These are phyloP conservation scores for Euclidia mi DNA, from an alignment of 2,888 invertebrate genomes.

Conservation along the genomic window DNA sequence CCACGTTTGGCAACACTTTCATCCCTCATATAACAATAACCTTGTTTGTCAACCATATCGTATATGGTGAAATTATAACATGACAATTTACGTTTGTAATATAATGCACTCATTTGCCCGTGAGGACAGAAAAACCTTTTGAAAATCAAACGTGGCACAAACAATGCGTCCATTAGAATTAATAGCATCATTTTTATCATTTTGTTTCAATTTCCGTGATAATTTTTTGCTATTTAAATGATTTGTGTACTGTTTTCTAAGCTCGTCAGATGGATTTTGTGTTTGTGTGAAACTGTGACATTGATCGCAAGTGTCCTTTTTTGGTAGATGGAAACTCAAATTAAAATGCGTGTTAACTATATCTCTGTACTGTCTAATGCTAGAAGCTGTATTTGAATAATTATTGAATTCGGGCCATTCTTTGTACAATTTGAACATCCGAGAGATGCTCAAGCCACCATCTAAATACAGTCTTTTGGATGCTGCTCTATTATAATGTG, in stretches of 20 bases:
- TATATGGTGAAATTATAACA: constrained; percentile 12
- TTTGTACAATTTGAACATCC: too few relatives aligned
- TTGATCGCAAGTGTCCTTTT: background rate
- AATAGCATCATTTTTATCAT: background rate
- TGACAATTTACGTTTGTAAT: constrained; percentile 14
- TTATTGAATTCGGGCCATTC: too few relatives aligned
- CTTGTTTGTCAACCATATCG: constrained; percentile 3
- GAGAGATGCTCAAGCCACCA: too few relatives aligned
- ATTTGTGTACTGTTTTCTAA: background rate
- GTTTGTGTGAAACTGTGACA: background rate
- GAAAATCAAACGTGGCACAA: constrained; percentile 8
- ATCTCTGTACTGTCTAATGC: background rate
- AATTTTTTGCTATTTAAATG: background rate
- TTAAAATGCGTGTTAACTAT: background rate
- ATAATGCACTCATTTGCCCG: constrained; percentile 2
- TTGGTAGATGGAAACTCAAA: background rate
- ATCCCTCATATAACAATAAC: constrained; percentile 12
- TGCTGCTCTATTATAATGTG: too few relatives aligned
- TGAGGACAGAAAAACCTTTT: constrained; percentile 5
- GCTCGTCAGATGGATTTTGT: background rate
- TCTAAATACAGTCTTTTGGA: too few relatives aligned
- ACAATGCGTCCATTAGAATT: background rate
- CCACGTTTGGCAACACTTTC: constrained; percentile 6
- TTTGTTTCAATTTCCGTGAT: background rate
- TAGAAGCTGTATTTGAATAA: too few relatives aligned